Evolutionary conservation across 2,888 invertebrate species (phyloP).

Genomic region (Ecdyonurus torrentis): DNA sequence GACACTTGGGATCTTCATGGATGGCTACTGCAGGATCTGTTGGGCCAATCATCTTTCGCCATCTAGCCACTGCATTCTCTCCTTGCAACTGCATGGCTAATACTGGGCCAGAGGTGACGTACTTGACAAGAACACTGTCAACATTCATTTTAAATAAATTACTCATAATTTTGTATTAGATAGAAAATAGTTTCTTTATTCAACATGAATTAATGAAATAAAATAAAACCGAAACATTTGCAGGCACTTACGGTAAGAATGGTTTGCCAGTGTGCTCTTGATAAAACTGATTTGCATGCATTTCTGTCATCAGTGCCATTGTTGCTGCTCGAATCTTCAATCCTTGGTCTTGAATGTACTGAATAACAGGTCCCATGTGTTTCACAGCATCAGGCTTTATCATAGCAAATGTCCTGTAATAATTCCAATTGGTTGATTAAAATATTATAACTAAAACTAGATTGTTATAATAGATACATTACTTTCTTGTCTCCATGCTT

Average conservation of each 20-base stretch:
- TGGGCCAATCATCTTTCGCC: slow-evolving; percentile 43
- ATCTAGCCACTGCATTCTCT: slow-evolving; percentile 42
- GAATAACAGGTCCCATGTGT: slow-evolving; percentile 57
- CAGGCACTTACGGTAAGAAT: slow-evolving; percentile 46
- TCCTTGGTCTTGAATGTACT: slow-evolving; percentile 40
- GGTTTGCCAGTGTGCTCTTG: slow-evolving; percentile 36
- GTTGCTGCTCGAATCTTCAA: slow-evolving; percentile 48
- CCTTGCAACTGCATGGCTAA: slow-evolving; percentile 59
- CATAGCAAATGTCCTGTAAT: slow-evolving; percentile 55
- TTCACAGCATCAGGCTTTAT: slow-evolving; percentile 56
- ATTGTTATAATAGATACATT: no score
- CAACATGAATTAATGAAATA: no score
- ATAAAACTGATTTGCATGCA: slow-evolving; percentile 48
- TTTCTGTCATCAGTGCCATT: slow-evolving; percentile 47
- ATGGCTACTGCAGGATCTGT: slow-evolving; percentile 41
- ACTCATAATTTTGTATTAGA: no score
- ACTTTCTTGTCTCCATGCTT: no score
- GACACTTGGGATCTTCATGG: slow-evolving; percentile 32
- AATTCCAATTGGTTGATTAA: slow-evolving; percentile 13
- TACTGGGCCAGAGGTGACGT: slow-evolving; percentile 48
- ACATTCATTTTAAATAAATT: background rate
- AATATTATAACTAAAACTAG: slow-evolving; percentile 7
- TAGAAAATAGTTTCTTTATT: no score
- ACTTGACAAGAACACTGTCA: slow-evolving; percentile 39
- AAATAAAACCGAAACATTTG: no score